Conservation (phyloP, 2,888 invertebrate genomes). For the Diploptera punctata region DNA sequence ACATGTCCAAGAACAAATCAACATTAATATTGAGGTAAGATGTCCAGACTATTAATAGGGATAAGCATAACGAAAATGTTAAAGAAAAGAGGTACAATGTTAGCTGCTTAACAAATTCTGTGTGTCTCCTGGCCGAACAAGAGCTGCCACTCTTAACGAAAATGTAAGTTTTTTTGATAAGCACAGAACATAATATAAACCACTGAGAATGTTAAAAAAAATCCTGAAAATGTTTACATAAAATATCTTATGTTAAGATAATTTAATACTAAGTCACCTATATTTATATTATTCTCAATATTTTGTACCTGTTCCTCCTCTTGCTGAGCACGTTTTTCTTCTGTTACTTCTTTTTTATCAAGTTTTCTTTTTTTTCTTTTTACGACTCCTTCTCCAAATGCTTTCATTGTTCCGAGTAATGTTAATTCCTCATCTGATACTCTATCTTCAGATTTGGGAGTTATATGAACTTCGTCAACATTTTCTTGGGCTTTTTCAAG, state of each 20-base stretch:
- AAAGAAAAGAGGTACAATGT: background rate
- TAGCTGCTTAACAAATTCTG: background rate
- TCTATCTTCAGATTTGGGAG: conserved; percentile 49
- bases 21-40: too few relatives aligned
- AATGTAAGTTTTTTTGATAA: background rate
- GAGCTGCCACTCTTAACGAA: background rate
- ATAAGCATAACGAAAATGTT: too few relatives aligned
- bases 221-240: background rate
- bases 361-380: conserved; percentile 47
- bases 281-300: conserved; percentile 59
- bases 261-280: conserved; percentile 52
- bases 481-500: conserved; percentile 32
- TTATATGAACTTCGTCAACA: conserved; percentile 47
- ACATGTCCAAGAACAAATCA: too few relatives aligned
- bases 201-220: too few relatives aligned
- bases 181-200: background rate
- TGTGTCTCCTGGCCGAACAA: too few relatives aligned
- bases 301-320: conserved; percentile 57
- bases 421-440: conserved; percentile 45
- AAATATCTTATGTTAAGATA: background rate
- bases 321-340: background rate
- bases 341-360: conserved; percentile 50
- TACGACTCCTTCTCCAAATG: conserved; percentile 54
- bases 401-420: conserved; percentile 57
- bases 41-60: too few relatives aligned